phyloP scores from a whole-genome alignment of 2,888 invertebrate species.

The Drosophila neonasuta region DNA sequence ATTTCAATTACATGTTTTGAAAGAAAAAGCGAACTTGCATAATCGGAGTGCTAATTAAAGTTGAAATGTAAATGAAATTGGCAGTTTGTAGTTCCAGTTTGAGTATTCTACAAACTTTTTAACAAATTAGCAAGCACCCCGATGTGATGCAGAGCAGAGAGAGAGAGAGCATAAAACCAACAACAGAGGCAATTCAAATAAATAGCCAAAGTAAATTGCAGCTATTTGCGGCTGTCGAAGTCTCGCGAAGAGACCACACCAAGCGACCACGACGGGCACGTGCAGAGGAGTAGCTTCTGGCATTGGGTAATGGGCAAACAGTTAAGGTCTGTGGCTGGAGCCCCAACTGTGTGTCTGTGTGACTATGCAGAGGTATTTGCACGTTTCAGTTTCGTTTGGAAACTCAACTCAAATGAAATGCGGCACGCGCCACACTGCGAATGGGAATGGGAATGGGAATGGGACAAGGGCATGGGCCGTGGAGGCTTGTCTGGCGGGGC shows the following conservation, averaged over 20 bases:
- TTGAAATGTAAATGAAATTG: not conserved
- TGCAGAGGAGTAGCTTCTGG: slow-evolving; percentile 50
- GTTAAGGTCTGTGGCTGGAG: slow-evolving; percentile 10
- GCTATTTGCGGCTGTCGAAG: slow-evolving; percentile 33
- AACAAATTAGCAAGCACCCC: slow-evolving; percentile 6
- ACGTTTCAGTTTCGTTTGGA: slow-evolving; percentile 69
- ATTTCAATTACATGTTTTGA: slow-evolving; percentile 2
- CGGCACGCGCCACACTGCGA: slow-evolving; percentile 48
- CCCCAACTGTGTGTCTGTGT: not conserved
- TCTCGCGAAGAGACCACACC: slow-evolving; percentile 32
- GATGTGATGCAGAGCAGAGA: not conserved
- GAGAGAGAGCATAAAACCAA: slow-evolving; percentile 16
- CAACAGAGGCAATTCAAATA: slow-evolving; percentile 22
- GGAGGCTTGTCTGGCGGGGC: not conserved
- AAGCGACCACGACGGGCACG: slow-evolving; percentile 43
- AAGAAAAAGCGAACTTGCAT: slow-evolving; percentile 1
- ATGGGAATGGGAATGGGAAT: slow-evolving; percentile 12
- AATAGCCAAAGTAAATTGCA: slow-evolving; percentile 32
- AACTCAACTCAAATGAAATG: slow-evolving; percentile 27
- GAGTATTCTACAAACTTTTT: slow-evolving; percentile 3
- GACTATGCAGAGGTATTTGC: slow-evolving; percentile 55
- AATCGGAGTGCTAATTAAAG: slow-evolving; percentile 1
- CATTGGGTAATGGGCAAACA: slow-evolving; percentile 33
- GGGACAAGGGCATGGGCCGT: slow-evolving; percentile 3
- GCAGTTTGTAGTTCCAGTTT: not conserved